Base-by-base conservation (phyloP, 37 sponge, comb jelly and placozoan species). In the Aplysina aerophoba region DNA sequence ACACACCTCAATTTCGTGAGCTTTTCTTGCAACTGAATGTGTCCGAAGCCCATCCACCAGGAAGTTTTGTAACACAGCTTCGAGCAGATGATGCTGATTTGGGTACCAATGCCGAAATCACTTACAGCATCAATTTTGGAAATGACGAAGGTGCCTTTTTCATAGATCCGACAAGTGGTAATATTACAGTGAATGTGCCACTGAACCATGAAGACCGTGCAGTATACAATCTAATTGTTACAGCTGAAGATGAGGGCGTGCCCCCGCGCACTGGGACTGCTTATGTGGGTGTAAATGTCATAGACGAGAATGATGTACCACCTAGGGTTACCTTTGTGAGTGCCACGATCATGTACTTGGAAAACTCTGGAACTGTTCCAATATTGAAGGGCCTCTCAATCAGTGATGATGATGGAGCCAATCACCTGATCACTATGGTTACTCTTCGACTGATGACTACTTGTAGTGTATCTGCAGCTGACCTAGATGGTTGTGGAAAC, bases 391-490 rank as follows among this genome's bases (percentile, higher is more conserved):
- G 73, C 5, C 62, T 86, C 22, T n/a, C 31, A 0, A 36, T 90
- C 60, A 79, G 24, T 22, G 91, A 90, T 56, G 30, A 8, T 5
- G 91, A 90, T 68, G 59, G 71, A 31, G 22, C 30, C 30, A 59
- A 19, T 21, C 84, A 82, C 28, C 75, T 33, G 8, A 24, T 78
- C 0, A 50, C 72, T 11, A 4, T 3, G 33, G 84, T 65, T 19
- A 56, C 16, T 22, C 72, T 80, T 16, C 82, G 24, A 56, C 2
- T 79, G 4, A 6, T 68, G 33, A 82, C 74, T 2, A 25, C 24
- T 5, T 68, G 72, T 53, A 19, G 1, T 16, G 24, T 44, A 1
- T 24, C 25, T 36, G 79, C 14, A 34, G 50, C n/a, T 39, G 80
- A 79, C 15, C 79, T 67, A 4, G 40, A 13, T 1, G 59, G 38